Base-by-base conservation (phyloP, 2,888 invertebrate genomes). In the Dolichomitus sp. region DNA sequence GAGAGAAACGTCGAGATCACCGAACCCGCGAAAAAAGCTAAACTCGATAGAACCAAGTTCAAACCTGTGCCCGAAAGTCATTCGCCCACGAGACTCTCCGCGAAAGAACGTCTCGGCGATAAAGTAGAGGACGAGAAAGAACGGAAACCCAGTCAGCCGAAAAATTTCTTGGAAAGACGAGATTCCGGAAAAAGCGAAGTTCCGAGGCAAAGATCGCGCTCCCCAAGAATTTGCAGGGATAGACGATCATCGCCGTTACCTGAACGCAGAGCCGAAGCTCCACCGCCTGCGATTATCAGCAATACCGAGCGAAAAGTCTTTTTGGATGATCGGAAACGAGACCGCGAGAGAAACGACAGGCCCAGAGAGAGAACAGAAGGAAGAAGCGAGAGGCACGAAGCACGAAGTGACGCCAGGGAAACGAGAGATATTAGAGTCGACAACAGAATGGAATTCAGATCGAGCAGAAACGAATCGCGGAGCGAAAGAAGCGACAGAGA, bases 51-150 rank as follows among this genome's bases (percentile, higher is more conserved):
- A 40, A 90, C 92, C 0, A 93, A 92, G 37, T 93, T 90, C 73
- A 91, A 89, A 74, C 90, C 91, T 1, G 90, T 89, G 1, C 88
- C 89, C 0, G 92, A 91, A 40, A 86, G 85, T 12, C 87, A 90
- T 69, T 95, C 96, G 7, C 96, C 96, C 0, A 95, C 95, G 0
- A 95, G 96, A 86, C 90, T 97, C 40, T 97, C 97, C 0, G 96
- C 97, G 0, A 97, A 97, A 92, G 97, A 97, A 84, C 95, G 98
- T 59, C 94, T 98, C 4, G 98, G 97, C 0, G 96, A 97, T 0
- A 97, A 97, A 94, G 95, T 97, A 0, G 96, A 97, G 81, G 96
- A 96, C 79, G 94, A 95, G 9, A 89, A 82, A 50, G 86, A 85
- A 17, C 78, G 65, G 42, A 90, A 89, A 69, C 9, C 87, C 5